Evolutionary conservation across 2,113 vertebrate species (phyloP).

Genomic region (Rhinichthys klamathensis): DNA sequence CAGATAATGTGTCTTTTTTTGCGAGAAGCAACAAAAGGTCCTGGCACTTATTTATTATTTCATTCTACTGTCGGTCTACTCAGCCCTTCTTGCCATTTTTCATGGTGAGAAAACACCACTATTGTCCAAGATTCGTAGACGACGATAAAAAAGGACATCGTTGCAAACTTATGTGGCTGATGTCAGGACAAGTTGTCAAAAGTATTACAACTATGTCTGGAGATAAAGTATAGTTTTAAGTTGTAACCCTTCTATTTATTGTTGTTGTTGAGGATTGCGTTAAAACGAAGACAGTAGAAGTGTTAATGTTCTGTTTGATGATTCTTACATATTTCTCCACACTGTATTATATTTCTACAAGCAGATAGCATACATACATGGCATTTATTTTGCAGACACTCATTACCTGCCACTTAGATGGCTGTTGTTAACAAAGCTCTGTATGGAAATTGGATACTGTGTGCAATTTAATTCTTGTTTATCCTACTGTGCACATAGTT

Average conservation of each 20-base stretch:
- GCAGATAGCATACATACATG: neutral
- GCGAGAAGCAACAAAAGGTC: slow-evolving; percentile 30
- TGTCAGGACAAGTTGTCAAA: neutral
- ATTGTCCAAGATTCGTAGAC: neutral
- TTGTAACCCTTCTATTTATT: neutral
- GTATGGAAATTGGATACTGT: neutral
- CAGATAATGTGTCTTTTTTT: slow-evolving; percentile 48
- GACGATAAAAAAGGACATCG: neutral
- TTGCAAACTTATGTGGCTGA: neutral
- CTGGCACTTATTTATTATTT: slow-evolving; percentile 49
- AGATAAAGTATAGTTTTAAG: neutral
- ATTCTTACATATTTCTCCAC: neutral
- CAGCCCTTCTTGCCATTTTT: neutral
- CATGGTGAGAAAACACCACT: neutral
- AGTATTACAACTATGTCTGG: neutral
- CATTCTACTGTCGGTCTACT: slow-evolving; percentile 11
- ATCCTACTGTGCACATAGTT: neutral
- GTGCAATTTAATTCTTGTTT: slow-evolving; percentile 5
- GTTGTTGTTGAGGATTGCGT: neutral
- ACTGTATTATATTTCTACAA: neutral
- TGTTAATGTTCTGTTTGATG: neutral
- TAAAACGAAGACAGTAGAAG: neutral
- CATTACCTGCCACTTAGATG: neutral
- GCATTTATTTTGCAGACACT: neutral
- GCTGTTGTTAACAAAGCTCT: neutral